phyloP scores from a whole-genome alignment of 1,140 invertebrate species.

The Drosophila takahashii region DNA sequence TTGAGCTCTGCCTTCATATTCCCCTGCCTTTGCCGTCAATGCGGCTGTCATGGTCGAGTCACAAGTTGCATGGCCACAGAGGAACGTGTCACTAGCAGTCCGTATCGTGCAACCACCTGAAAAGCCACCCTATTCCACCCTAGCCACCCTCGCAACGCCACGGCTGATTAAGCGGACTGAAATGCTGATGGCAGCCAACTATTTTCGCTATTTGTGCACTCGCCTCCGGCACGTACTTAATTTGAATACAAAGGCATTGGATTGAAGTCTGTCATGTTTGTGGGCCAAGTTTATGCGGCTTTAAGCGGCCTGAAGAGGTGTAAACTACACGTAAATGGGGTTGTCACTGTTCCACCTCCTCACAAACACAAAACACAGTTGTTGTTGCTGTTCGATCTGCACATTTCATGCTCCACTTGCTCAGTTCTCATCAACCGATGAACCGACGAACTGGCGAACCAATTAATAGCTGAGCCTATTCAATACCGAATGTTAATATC shows the following conservation, averaged over 20 bases:
- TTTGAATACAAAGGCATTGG: slow-evolving; percentile 30
- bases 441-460: background rate
- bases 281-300: slow-evolving; percentile 9
- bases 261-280: slow-evolving; percentile 8
- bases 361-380: background rate
- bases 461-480: slow-evolving; percentile 46
- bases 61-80: slow-evolving; percentile 22
- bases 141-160: background rate
- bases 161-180: slow-evolving; percentile 32
- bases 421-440: slow-evolving; percentile 9
- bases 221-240: slow-evolving; percentile 40
- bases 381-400: slow-evolving; percentile 11
- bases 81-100: slow-evolving; percentile 11
- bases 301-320: slow-evolving; percentile 27
- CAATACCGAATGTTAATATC: slow-evolving; percentile 43
- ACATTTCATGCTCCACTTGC: slow-evolving; percentile 12
- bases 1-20: no score
- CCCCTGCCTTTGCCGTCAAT: slow-evolving; percentile 17
- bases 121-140: background rate
- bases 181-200: slow-evolving; percentile 37
- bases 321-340: slow-evolving; percentile 56
- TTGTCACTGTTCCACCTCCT: slow-evolving; percentile 41
- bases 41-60: slow-evolving; percentile 36
- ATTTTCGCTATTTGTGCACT: slow-evolving; percentile 41
- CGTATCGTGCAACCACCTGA: background rate